Base-by-base conservation (phyloP, 23 tunicate genomes). In the Halocynthia roretzi region DNA sequence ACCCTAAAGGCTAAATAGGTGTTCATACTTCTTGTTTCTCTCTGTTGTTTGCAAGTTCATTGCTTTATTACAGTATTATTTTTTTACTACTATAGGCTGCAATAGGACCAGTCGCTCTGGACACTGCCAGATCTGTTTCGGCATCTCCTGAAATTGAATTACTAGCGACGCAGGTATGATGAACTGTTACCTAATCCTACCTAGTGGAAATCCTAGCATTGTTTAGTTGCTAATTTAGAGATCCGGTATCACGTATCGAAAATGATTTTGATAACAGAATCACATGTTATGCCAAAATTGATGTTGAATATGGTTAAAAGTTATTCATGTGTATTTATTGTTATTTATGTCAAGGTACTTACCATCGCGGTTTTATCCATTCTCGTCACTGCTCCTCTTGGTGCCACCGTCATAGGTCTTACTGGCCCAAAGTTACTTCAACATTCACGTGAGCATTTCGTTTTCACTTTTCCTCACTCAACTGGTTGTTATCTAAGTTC, bases 291-390 rank as follows among this genome's bases (percentile, higher is more conserved):
- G 4, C 44, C 44, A 31, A 31, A 31, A 31, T 31, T 31, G 44
- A 31, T 31, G 64, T 58, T 4, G 4, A 58, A 58, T 58, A 15
- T 15, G 64, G n/a, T 58, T 58, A 58, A 15, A 14, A n/a, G 17
- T 58, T 14, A 14, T 58, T 14, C 4, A 67, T 23, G 18, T 21
- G 12, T 67, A 67, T 17, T 67, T 19, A 19, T 21, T 67, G 20
- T 21, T 67, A 67, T 67, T 18, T 71, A 48, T 71, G 4, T 65
- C 15, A 12, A 87, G 82, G 87, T 87, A 7, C 61, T 87, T 6
- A 83, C 94, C 6, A 71, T 87, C n/a, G 80, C 94, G 8, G 94
- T 87, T 48, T 61, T 87, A n/a, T 87, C 94, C 0, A 87, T 87
- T 62, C 83, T 87, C 44, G 52, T 87, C 57, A 87, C 94, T 17